A percentile compares a stretch with the other conserved stretches of the same genome.
These are phyloP conservation scores for Psococerastis gibbosa DNA, from an alignment of 2,888 invertebrate species.

Conservation along the genomic window DNA sequence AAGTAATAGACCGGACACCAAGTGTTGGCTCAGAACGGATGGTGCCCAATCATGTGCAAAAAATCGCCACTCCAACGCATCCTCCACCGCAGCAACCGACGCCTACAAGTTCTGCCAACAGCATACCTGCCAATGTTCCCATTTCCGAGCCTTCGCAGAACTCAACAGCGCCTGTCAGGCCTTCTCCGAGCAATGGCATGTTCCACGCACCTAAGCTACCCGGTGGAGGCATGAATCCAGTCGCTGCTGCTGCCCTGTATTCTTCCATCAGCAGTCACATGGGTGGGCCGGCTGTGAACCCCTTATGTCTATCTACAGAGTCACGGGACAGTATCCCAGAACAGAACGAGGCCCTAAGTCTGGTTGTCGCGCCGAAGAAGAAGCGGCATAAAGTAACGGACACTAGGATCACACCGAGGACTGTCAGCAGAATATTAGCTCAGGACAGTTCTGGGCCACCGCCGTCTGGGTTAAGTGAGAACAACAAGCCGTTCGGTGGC, in stretches of 20 bases:
- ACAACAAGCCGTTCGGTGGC: slow-evolving; percentile 14
- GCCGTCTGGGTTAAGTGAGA: slow-evolving; percentile 1
- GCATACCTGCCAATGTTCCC: slow-evolving; percentile 14
- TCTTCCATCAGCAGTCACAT: slow-evolving; percentile 41
- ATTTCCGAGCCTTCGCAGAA: slow-evolving; percentile 33
- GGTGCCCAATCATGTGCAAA: slow-evolving; percentile 13
- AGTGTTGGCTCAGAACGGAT: slow-evolving; percentile 10
- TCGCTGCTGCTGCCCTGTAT: slow-evolving; percentile 40
- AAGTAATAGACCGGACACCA: slow-evolving; percentile 43
- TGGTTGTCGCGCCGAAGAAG: slow-evolving; percentile 90
- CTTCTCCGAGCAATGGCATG: slow-evolving; percentile 50
- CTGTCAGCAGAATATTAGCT: slow-evolving; percentile 69
- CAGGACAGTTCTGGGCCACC: slow-evolving; percentile 54
- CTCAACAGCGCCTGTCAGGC: slow-evolving; percentile 38
- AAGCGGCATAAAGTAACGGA: slow-evolving; percentile 92
- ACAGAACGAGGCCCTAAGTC: slow-evolving; percentile 83
- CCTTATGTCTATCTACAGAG: slow-evolving; percentile 38
- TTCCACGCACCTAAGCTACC: slow-evolving; percentile 74
- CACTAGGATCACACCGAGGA: slow-evolving; percentile 76
- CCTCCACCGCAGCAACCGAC: slow-evolving; percentile 26
- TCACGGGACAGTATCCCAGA: slow-evolving; percentile 42
- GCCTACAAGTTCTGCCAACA: slow-evolving; percentile 13
- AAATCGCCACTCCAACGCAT: slow-evolving; percentile 17
- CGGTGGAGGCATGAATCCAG: slow-evolving; percentile 29
- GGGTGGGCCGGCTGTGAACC: slow-evolving; percentile 27